These are phyloP conservation scores for Trachelipus rathkii DNA, from an alignment of 1,140 invertebrate genomes.

Conservation along the genomic window DNA sequence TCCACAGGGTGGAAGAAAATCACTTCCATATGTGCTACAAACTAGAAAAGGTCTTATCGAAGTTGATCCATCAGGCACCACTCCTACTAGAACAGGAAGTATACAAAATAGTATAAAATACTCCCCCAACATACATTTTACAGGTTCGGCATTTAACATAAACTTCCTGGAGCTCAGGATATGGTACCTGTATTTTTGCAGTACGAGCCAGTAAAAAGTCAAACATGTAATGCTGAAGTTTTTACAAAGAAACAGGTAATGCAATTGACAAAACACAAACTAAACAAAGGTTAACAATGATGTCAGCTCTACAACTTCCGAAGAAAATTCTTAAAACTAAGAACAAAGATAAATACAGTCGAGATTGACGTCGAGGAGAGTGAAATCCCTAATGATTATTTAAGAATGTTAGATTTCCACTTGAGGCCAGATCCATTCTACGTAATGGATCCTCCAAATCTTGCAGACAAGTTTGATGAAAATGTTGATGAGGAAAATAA, in stretches of 20 bases:
- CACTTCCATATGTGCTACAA: background rate
- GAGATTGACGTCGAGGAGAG: background rate
- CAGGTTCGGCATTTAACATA: constrained; percentile 38
- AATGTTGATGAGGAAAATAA: background rate
- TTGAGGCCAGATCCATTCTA: constrained; percentile 33
- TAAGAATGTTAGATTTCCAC: background rate
- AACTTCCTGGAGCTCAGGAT: constrained; percentile 40
- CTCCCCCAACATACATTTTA: constrained; percentile 18
- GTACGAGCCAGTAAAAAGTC: constrained; percentile 39
- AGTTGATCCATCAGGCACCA: background rate
- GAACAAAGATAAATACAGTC: constrained; percentile 3
- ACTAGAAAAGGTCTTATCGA: background rate
- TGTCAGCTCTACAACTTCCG: background rate
- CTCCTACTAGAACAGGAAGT: background rate
- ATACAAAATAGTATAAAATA: constrained; percentile 12
- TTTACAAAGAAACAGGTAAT: background rate
- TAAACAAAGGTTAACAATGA: background rate
- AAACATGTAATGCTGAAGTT: constrained; percentile 34
- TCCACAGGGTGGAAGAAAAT: too few species aligned
- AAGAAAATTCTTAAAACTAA: background rate
- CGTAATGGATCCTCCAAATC: constrained; percentile 35
- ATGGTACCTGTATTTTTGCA: constrained; percentile 38
- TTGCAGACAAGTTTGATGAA: background rate
- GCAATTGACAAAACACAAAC: background rate
- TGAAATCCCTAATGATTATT: background rate